Evolutionary conservation across 1,140 invertebrate species (phyloP), one percentile per base, ranked within the genome.

Genomic region (Halyomorpha halys): DNA sequence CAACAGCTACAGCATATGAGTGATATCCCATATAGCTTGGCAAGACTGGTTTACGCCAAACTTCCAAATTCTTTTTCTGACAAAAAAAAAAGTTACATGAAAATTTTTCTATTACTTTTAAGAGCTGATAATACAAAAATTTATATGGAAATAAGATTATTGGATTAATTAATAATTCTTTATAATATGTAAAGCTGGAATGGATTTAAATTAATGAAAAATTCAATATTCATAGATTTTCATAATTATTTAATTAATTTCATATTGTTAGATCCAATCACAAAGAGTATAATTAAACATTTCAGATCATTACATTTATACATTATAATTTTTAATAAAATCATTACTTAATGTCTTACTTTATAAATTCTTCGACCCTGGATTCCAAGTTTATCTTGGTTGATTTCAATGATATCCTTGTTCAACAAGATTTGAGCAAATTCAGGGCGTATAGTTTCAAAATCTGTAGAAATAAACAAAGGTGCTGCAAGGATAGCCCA

Each of bases 401-500:
- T 85, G 11, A 96, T 81, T 44, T 80, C 84, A 66, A 95, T 91
- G 13, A 67, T 61, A 53, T 83, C 80, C 66, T 81, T 80, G 69
- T 95, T 94, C 49, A 84, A 80, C 2, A 96, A 74, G 65, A 96
- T 86, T 6, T 80, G 80, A 71, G 84, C 87, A 69, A 86, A 87
- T 71, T 86, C 81, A 0, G 83, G 80, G 49, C 77, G 75, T 11
- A 96, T 85, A 5, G 77, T 82, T 19, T 83, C 74, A 63, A 95
- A 79, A 76, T 96, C 90, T 18, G 85, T 83, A 18, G 91, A 94
- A 82, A 95, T 91, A 16, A 95, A 82, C 0, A 96, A 75, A 0
- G 92, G 93, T 0, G 91, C 86, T 0, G 91, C 89, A 74, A 93
- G 79, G 54, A 96, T 83, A 2, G 89, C 83, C 92, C 92, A 96